These are phyloP conservation scores for Petrophora chlorosata DNA, from an alignment of 2,888 invertebrate species.

Conservation along the genomic window DNA sequence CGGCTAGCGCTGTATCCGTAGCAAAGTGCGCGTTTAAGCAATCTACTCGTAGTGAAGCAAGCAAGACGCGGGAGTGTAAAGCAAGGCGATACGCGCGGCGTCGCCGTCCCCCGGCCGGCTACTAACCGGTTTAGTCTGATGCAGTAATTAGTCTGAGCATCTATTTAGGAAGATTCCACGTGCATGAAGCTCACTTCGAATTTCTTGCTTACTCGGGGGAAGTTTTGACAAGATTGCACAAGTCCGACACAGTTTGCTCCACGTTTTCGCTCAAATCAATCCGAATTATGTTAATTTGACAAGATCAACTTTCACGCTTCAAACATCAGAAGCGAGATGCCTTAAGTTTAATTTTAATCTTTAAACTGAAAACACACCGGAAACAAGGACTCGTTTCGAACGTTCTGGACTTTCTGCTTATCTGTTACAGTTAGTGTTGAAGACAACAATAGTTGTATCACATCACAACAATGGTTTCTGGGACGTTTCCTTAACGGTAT, in stretches of 20 bases:
- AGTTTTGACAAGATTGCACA: constrained; percentile 37
- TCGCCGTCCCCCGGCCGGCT: constrained; percentile 43
- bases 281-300: constrained; percentile 16
- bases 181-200: constrained; percentile 51
- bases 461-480: constrained; percentile 70
- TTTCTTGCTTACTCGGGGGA: constrained; percentile 53
- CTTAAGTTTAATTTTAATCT: constrained; percentile 13
- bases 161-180: constrained; percentile 57
- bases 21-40: constrained; percentile 37
- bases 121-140: constrained; percentile 72
- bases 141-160: constrained; percentile 76
- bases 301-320: constrained; percentile 15
- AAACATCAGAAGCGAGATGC: constrained; percentile 8
- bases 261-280: constrained; percentile 10
- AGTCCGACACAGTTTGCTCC: constrained; percentile 3
- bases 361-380: constrained; percentile 19
- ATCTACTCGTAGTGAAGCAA: constrained; percentile 34
- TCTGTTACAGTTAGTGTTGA: constrained; percentile 51
- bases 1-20: background rate
- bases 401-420: constrained; percentile 36
- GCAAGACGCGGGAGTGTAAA: constrained; percentile 40
- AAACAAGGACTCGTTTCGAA: constrained; percentile 28
- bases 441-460: constrained; percentile 67
- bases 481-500: constrained; percentile 70
- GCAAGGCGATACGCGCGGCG: constrained; percentile 47